phyloP scores from a whole-genome alignment of 2,888 invertebrate genomes.

The Zelleria hepariella region DNA sequence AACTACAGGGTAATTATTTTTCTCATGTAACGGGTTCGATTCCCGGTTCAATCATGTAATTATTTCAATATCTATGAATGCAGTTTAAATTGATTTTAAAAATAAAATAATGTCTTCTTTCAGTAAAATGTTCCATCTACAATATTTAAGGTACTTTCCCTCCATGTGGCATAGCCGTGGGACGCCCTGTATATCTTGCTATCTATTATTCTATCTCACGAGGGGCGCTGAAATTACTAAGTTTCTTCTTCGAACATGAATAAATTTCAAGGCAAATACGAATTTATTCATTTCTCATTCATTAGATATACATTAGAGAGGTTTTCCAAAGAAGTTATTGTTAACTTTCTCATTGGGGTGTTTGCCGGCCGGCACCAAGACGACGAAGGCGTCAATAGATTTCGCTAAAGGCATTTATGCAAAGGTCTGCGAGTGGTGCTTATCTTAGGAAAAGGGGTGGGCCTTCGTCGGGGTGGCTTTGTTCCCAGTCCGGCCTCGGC shows the following conservation, averaged over 20 bases:
- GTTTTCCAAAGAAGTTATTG: constrained; percentile 34
- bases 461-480: constrained; percentile 30
- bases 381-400: constrained; percentile 27
- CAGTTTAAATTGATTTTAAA: too few relatives aligned
- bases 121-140: too few relatives aligned
- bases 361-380: constrained; percentile 10
- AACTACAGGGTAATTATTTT: too few relatives aligned
- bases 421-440: constrained; percentile 34
- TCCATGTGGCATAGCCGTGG: too few relatives aligned
- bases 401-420: constrained; percentile 46
- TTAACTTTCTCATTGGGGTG: constrained; percentile 34
- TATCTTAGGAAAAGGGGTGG: constrained; percentile 34
- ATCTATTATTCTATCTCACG: constrained; percentile 18
- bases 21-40: too few relatives aligned
- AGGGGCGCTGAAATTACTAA: constrained; percentile 22
- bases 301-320: constrained; percentile 38
- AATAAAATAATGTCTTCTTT: too few relatives aligned
- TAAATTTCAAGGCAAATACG: constrained; percentile 21
- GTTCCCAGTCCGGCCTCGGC: constrained; percentile 40
- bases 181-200: too few relatives aligned
- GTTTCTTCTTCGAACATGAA: constrained; percentile 21
- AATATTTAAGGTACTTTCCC: too few relatives aligned
- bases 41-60: too few relatives aligned
- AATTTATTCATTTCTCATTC: constrained; percentile 37
- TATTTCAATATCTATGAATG: too few relatives aligned